Evolutionary conservation across 2,113 vertebrate species (phyloP).

Genomic region (Aptenodytes patagonicus): DNA sequence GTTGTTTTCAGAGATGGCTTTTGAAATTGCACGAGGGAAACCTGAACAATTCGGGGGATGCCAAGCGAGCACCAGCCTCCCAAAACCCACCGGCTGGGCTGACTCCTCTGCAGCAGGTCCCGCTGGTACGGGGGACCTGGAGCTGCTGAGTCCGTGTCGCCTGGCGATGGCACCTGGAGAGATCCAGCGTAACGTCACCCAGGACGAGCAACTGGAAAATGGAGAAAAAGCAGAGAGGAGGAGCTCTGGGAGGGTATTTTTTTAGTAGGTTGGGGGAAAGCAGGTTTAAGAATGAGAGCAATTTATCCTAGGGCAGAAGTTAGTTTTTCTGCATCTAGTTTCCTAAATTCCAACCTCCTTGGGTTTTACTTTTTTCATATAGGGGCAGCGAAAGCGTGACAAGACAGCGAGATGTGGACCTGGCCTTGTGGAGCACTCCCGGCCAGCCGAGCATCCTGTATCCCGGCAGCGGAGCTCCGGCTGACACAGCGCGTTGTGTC

Average conservation of each 20-base stretch:
- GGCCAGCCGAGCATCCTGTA: neutral
- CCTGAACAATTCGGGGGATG: neutral
- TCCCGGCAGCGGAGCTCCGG: neutral
- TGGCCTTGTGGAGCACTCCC: neutral
- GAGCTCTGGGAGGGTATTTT: neutral
- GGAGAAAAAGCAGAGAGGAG: neutral
- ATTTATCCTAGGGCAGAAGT: neutral
- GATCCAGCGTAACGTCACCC: fast-evolving
- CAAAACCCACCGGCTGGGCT: neutral
- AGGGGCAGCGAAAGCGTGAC: neutral
- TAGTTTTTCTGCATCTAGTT: neutral
- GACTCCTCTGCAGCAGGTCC: neutral
- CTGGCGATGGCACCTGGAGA: neutral
- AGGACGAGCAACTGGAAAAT: neutral
- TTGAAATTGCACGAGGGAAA: neutral
- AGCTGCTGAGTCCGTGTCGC: neutral
- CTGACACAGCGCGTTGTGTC: neutral
- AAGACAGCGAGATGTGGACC: neutral
- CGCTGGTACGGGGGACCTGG: neutral
- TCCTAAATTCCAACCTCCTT: neutral
- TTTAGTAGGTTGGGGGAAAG: neutral
- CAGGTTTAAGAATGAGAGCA: neutral
- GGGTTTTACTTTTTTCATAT: neutral
- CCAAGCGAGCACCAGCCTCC: neutral
- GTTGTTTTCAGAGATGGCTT: neutral